Conservation (phyloP, 2,888 invertebrate species). For the Acleris holmiana region DNA sequence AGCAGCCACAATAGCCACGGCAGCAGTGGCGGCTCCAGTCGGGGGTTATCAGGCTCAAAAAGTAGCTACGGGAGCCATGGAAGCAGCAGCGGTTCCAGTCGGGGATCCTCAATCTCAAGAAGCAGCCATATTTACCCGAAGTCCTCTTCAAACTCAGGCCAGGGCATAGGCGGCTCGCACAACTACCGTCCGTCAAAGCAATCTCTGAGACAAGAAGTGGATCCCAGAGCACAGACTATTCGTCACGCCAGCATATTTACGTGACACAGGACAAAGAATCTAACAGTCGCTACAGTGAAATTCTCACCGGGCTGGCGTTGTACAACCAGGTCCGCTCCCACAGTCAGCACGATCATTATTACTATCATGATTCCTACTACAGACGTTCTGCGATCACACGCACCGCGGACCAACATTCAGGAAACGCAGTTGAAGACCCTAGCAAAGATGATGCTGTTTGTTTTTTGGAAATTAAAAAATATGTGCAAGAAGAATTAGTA, state of each 20-base stretch:
- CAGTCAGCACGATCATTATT: neutral
- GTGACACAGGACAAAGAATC: slow-evolving; percentile 20
- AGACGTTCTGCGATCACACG: neutral
- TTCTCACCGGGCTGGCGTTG: slow-evolving; percentile 24
- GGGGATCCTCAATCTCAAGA: neutral
- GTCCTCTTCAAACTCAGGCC: slow-evolving; percentile 4
- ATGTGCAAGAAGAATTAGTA: no score
- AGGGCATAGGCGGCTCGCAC: neutral
- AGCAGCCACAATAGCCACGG: no score
- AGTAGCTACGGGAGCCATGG: no score
- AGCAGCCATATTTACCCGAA: neutral
- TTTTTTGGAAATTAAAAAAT: no score
- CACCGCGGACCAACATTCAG: no score
- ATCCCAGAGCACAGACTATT: slow-evolving; percentile 5
- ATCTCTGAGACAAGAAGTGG: neutral
- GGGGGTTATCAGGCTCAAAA: no score
- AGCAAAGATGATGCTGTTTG: slow-evolving; percentile 17
- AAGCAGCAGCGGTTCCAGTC: no score
- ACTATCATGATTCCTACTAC: slow-evolving; percentile 25
- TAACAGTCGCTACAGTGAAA: slow-evolving; percentile 17
- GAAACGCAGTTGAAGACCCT: neutral
- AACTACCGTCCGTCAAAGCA: neutral
- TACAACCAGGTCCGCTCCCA: slow-evolving; percentile 26
- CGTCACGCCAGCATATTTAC: slow-evolving; percentile 20
- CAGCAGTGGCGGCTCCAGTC: no score